Evolutionary conservation across 2,888 invertebrate genomes (phyloP).

Genomic region (Mesoligia furuncula): DNA sequence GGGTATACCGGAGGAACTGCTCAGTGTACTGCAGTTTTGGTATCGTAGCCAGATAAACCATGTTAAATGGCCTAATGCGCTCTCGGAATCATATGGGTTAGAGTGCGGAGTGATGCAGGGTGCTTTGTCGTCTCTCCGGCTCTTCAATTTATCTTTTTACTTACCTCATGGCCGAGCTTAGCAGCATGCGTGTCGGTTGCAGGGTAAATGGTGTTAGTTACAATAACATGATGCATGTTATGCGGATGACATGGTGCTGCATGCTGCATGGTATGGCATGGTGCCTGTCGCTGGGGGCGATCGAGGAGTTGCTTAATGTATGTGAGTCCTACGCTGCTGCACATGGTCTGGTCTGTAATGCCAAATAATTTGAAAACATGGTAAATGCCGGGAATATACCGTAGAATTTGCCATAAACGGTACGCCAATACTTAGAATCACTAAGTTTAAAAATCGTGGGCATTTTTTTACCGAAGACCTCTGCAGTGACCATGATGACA

Average conservation of each 20-base stretch:
- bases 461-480: neutral
- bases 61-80: neutral
- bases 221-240: neutral
- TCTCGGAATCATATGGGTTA: neutral
- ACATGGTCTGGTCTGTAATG: neutral
- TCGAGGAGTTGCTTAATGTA: neutral
- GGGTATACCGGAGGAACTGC: neutral
- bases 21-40: neutral
- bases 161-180: neutral
- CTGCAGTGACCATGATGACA: neutral
- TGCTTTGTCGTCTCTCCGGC: neutral
- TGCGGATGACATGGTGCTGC: neutral
- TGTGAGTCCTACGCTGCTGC: neutral
- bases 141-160: neutral
- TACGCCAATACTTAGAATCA: neutral
- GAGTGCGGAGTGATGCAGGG: neutral
- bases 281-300: too few species aligned
- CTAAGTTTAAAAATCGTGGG: neutral
- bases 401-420: neutral
- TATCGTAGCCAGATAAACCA: neutral
- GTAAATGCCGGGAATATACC: neutral
- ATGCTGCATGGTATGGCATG: too few species aligned
- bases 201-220: neutral
- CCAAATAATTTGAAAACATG: neutral
- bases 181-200: neutral